Evolutionary conservation across 2,113 vertebrate genomes (phyloP), one percentile per base, ranked within the genome.

Genomic region (Odontophorus gujanensis): DNA sequence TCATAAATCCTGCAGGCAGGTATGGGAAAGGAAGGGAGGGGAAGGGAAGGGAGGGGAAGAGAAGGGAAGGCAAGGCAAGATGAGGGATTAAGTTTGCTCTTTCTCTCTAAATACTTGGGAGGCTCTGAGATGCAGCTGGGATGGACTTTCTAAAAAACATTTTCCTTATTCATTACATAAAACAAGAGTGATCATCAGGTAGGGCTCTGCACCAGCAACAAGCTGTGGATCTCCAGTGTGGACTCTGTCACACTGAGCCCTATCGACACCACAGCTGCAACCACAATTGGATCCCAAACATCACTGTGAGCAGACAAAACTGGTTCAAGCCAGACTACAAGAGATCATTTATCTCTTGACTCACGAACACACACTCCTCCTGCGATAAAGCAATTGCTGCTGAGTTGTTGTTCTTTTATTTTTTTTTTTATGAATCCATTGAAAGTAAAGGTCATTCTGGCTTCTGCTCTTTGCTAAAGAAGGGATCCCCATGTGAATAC

Each of bases 381-480:
- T 53, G 26, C 61, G 80, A 87, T 68, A 89, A 72, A 91, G 61
- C 88, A 92, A 38, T 66, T 75, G 81, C 91, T 90, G 81, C 77
- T 75, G 74, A 81, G 58, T 65, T 89, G 26, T 10, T 50, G 22
- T 25, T 38, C 38, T 61, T 8, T 28, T 42, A n/a, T n/a, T 13
- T 40, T 25, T 28, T 7, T 24, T 12, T 32, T 11, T 62, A 36
- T 16, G 50, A 66, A 73, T 72, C 62, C 50, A 21, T n/a, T 55
- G 71, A 48, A 84, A 78, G 40, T 53, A 87, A 91, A 91, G 40
- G 77, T 93, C 91, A 42, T 32, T 18, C 11, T 47, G 48, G 78
- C 45, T 89, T 89, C 51, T 87, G 43, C 57, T 71, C 19, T 71
- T 78, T 47, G 24, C 50, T 21, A 32, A 25, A 77, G 61, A 79